Conservation (phyloP, 2,113 vertebrate species). For the Panurus biarmicus region DNA sequence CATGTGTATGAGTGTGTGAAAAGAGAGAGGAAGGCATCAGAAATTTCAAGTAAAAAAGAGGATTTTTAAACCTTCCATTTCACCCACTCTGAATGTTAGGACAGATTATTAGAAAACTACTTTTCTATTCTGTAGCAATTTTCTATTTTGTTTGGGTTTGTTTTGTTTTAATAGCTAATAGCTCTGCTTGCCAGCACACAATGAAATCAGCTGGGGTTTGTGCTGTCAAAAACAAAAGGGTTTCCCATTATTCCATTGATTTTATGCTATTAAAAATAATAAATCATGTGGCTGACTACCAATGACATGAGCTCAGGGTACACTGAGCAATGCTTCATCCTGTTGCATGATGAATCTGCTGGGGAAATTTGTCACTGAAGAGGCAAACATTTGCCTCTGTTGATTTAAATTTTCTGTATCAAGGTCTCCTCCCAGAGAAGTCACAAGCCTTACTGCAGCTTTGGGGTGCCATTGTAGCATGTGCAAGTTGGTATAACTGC, state of each 20-base stretch:
- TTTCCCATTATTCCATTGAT: conserved; percentile 24
- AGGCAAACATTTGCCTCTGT: neutral
- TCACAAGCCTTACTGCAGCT: neutral
- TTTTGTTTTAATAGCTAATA: neutral
- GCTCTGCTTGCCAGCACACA: neutral
- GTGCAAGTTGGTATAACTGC: neutral
- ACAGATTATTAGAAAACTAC: neutral
- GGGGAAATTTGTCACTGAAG: neutral
- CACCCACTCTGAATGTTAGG: neutral
- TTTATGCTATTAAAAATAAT: neutral
- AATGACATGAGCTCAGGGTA: neutral
- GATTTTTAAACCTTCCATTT: neutral
- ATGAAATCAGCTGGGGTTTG: conserved; percentile 1
- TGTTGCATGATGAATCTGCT: neutral
- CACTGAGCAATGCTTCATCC: neutral
- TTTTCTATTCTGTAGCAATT: neutral
- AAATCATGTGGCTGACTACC: neutral
- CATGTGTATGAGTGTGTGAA: accelerated
- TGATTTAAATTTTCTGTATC: neutral
- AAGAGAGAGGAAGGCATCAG: neutral
- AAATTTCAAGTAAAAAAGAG: neutral
- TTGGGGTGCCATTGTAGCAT: neutral
- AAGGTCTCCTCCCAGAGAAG: neutral
- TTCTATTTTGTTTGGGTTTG: neutral
- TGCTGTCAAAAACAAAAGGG: neutral